Percentiles rank a stretch among this genome's conserved stretches.
phyloP scores from a whole-genome alignment of 2,113 vertebrate genomes.

The Mola mola region DNA sequence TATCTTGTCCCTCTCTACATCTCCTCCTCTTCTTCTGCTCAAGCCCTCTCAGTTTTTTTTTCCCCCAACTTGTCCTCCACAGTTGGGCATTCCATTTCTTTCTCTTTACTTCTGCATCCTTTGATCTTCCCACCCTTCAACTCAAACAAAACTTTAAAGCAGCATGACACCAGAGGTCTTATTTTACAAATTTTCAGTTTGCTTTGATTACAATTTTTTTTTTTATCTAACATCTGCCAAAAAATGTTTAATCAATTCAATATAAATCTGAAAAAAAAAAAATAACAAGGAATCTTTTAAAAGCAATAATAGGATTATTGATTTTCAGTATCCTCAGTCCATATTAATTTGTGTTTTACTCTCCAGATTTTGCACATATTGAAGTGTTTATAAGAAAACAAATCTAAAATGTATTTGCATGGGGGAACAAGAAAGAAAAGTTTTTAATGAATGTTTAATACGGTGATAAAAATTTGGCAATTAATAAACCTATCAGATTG shows the following conservation, averaged over 20 bases:
- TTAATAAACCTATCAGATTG: neutral
- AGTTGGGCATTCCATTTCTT: conserved; percentile 6
- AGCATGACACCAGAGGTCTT: neutral
- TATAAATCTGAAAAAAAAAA: too few relatives aligned
- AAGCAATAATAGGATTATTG: too few relatives aligned
- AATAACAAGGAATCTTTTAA: neutral
- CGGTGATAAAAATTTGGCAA: neutral
- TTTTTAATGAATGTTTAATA: neutral
- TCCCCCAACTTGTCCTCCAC: conserved; percentile 13
- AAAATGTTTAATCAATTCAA: too few relatives aligned
- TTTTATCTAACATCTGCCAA: too few relatives aligned
- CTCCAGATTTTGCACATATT: too few relatives aligned
- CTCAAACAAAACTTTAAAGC: conserved; percentile 1
- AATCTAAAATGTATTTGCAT: too few relatives aligned
- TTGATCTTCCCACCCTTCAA: neutral
- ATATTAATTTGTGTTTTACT: too few relatives aligned
- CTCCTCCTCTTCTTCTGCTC: conserved; percentile 40
- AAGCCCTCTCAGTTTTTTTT: conserved; percentile 22
- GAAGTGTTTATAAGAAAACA: too few relatives aligned
- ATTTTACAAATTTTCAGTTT: neutral
- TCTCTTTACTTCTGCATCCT: conserved; percentile 1
- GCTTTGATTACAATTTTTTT: too few relatives aligned
- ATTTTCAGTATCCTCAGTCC: too few relatives aligned
- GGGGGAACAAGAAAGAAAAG: too few relatives aligned
- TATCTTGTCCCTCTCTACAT: conserved; percentile 56